phyloP scores from a whole-genome alignment of 2,888 invertebrate genomes.

The Ectemnius cavifrons region DNA sequence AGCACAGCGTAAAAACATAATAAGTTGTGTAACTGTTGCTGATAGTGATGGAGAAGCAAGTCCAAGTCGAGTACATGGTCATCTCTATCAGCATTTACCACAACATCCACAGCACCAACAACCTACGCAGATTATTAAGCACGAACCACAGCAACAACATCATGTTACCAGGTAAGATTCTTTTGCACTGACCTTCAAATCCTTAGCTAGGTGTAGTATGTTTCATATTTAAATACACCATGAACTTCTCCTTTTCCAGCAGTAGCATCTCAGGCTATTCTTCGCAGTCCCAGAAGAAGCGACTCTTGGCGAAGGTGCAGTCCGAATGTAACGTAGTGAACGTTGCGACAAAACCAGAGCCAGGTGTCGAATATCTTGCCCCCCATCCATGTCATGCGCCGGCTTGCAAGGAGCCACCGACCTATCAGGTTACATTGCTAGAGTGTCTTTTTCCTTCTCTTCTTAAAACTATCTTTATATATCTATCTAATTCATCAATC shows the following conservation, averaged over 20 bases:
- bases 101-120: slow-evolving; percentile 74
- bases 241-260: slow-evolving; percentile 40
- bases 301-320: slow-evolving; percentile 92
- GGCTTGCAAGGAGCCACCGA: slow-evolving; percentile 79
- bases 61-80: slow-evolving; percentile 79
- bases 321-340: slow-evolving; percentile 83
- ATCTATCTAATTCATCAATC: neutral
- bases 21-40: slow-evolving; percentile 88
- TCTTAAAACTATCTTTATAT: neutral
- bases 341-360: slow-evolving; percentile 82
- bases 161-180: slow-evolving; percentile 68
- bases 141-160: slow-evolving; percentile 80
- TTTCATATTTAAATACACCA: neutral
- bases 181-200: too few species aligned
- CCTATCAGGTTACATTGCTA: slow-evolving; percentile 71
- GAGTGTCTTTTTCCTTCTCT: neutral
- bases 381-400: slow-evolving; percentile 78
- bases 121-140: slow-evolving; percentile 79
- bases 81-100: slow-evolving; percentile 67
- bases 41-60: slow-evolving; percentile 87
- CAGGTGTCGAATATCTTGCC: slow-evolving; percentile 79
- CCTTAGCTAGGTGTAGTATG: neutral
- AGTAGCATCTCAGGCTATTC: slow-evolving; percentile 76
- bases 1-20: slow-evolving; percentile 84
- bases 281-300: slow-evolving; percentile 92